Conservation (phyloP, 2,797 vertebrate genomes). For the Myoxocephalus aenaeus region DNA sequence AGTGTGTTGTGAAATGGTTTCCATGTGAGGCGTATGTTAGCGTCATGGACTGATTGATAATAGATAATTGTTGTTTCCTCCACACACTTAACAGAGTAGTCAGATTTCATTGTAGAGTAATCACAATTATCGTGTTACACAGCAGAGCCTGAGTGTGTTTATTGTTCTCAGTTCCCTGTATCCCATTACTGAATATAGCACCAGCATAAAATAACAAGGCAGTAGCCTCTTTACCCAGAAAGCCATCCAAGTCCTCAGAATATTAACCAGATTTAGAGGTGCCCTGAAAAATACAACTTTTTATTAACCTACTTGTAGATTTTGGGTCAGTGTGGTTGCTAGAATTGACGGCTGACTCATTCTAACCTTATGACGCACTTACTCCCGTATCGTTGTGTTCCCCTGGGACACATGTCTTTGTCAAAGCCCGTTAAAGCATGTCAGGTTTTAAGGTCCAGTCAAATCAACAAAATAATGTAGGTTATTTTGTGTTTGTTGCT, state of each 20-base stretch:
- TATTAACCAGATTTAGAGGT: conserved; percentile 52
- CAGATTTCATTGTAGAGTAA: conserved; percentile 63
- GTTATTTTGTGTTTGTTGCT: conserved; percentile 21
- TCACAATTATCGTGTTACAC: conserved; percentile 69
- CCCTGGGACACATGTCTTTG: conserved; percentile 34
- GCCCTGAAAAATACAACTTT: conserved; percentile 53
- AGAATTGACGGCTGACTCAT: conserved; percentile 13
- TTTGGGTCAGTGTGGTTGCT: conserved; percentile 35
- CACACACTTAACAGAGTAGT: conserved; percentile 49
- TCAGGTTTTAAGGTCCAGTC: conserved; percentile 1
- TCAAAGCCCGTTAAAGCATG: conserved; percentile 21
- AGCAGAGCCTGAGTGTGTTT: conserved; percentile 26
- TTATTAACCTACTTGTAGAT: conserved; percentile 54
- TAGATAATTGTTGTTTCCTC: conserved; percentile 34
- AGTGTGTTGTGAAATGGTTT: conserved; percentile 44
- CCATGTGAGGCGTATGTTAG: conserved; percentile 23
- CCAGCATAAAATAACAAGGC: conserved; percentile 50
- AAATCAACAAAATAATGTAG: conserved; percentile 27
- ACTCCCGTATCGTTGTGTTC: conserved; percentile 6
- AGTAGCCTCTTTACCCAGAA: conserved; percentile 49
- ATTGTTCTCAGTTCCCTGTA: too few species aligned
- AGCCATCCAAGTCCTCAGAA: conserved; percentile 24
- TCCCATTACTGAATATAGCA: conserved; percentile 41
- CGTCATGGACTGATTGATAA: conserved; percentile 17
- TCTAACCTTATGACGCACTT: conserved; percentile 8